A percentile compares a stretch with the other conserved stretches of the same genome.
These are phyloP conservation scores for Quadroppia sp. DNA, from an alignment of 2,888 invertebrate species.

Conservation along the genomic window DNA sequence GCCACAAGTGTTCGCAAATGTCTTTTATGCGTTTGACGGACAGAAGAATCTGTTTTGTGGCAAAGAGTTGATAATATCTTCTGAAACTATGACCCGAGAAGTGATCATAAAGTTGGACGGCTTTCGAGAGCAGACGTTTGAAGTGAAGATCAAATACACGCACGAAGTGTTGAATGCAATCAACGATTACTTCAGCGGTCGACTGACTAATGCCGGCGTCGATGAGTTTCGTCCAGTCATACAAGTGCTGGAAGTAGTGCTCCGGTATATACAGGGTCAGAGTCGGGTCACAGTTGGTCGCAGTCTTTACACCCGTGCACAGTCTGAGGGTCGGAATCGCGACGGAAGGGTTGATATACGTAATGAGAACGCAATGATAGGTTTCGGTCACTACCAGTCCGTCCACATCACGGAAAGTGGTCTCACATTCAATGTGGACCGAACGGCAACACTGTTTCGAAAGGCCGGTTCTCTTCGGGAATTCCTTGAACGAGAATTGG, in stretches of 20 bases:
- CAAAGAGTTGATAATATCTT: neutral
- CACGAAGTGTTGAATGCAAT: neutral
- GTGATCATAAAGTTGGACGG: neutral
- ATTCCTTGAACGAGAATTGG: neutral
- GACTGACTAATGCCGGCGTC: neutral
- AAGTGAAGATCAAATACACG: neutral
- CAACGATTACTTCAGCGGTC: neutral
- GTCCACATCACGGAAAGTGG: neutral
- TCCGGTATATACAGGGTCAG: neutral
- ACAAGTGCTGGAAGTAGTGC: neutral
- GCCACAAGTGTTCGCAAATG: neutral
- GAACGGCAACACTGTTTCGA: neutral
- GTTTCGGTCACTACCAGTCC: constrained; percentile 2
- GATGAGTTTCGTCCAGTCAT: neutral
- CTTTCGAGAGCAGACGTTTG: neutral
- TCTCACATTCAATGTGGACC: neutral
- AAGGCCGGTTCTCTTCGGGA: neutral
- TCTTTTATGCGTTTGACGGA: neutral
- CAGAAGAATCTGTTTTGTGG: neutral
- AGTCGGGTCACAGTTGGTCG: neutral
- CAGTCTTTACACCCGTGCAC: neutral
- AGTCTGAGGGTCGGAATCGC: no score
- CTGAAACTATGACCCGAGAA: neutral
- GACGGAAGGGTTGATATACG: neutral
- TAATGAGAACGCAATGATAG: neutral